phyloP scores from a whole-genome alignment of 2,797 vertebrate species.

The Balearica regulorum region DNA sequence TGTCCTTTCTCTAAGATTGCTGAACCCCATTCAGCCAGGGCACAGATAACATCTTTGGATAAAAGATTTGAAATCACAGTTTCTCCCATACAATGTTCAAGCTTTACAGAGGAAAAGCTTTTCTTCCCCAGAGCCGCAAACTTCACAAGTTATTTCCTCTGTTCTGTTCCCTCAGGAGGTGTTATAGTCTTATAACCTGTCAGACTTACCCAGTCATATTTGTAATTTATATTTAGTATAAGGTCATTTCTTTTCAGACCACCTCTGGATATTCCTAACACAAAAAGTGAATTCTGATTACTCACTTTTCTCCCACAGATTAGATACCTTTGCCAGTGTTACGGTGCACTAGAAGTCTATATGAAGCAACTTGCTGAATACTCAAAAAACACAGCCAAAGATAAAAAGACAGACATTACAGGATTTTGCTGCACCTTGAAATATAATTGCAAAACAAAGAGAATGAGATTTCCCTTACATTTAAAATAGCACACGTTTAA shows the following conservation, averaged over 20 bases:
- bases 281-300: background rate
- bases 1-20: background rate
- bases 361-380: background rate
- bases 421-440: background rate
- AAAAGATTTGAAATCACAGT: background rate
- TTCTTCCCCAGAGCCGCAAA: background rate
- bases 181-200: background rate
- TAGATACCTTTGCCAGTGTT: background rate
- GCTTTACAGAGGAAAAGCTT: background rate
- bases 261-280: background rate
- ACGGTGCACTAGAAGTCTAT: background rate
- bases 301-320: background rate
- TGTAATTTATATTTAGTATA: constrained; percentile 4
- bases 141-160: background rate
- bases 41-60: background rate
- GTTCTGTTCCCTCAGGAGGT: constrained; percentile 3
- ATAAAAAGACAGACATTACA: background rate
- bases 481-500: background rate
- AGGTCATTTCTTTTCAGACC: background rate
- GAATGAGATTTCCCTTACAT: background rate
- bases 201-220: background rate
- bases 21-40: constrained; percentile 9
- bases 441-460: background rate
- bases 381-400: background rate
- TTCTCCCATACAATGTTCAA: background rate